A percentile compares a stretch with the other conserved stretches of the same genome.
Conservation (phyloP, 2,797 vertebrate species). For the Heliangelus exortis region DNA sequence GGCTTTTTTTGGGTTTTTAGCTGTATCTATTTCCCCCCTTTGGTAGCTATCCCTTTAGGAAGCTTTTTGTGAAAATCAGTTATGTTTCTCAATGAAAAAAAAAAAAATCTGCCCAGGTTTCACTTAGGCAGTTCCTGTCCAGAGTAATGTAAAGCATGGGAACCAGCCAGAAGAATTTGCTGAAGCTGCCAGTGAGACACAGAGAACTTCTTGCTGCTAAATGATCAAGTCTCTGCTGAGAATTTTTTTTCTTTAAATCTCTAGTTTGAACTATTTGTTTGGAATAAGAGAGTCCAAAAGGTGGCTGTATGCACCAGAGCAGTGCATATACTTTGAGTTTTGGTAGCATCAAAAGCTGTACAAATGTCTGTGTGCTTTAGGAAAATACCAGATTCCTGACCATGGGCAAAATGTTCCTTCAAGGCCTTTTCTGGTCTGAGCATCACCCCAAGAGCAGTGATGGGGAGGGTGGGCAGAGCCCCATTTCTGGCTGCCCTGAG, state of each 20-base stretch:
- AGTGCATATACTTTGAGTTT: background rate
- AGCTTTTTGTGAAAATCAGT: background rate
- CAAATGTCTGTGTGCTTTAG: background rate
- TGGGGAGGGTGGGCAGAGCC: background rate
- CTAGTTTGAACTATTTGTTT: background rate
- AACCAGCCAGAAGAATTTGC: background rate
- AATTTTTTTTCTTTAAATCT: background rate
- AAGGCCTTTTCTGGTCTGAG: background rate
- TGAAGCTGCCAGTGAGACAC: background rate
- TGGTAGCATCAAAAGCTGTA: background rate
- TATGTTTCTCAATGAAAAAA: background rate
- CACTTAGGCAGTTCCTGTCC: background rate
- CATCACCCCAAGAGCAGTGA: fast-evolving
- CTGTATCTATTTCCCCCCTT: background rate
- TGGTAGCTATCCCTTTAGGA: background rate
- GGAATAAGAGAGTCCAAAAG: background rate
- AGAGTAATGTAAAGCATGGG: background rate
- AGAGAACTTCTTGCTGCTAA: background rate
- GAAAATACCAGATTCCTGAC: background rate
- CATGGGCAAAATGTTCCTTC: background rate
- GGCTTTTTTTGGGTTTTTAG: background rate
- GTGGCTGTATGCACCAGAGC: background rate
- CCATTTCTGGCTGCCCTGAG: no score
- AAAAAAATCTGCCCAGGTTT: background rate
- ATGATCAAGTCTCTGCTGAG: background rate